Percentiles rank a stretch among this genome's conserved stretches.
Conservation (phyloP, 1,140 invertebrate species). For the Mesaphorura yosii region DNA sequence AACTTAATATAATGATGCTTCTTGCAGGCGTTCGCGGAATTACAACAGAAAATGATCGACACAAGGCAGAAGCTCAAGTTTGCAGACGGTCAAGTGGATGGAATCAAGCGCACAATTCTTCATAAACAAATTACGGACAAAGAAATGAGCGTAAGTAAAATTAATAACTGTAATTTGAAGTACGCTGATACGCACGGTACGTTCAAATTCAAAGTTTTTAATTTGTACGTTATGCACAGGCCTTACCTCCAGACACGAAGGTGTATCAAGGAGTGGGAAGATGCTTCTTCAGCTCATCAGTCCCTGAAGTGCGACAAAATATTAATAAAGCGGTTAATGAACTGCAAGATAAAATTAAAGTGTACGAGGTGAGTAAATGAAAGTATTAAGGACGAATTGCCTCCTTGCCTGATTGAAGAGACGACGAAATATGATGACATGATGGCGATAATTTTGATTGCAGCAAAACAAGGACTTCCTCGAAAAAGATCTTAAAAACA, state of each 20-base stretch:
- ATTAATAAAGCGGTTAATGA: constrained; percentile 48
- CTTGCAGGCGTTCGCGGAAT: constrained; percentile 61
- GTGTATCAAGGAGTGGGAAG: constrained; percentile 69
- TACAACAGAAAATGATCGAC: constrained; percentile 70
- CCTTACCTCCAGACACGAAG: constrained; percentile 48
- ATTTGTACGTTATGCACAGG: constrained; percentile 27
- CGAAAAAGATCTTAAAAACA: constrained; percentile 65
- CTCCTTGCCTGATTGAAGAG: neutral
- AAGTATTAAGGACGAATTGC: neutral
- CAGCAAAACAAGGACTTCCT: constrained; percentile 60
- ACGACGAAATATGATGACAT: constrained; percentile 19
- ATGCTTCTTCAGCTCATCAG: constrained; percentile 66
- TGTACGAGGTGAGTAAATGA: constrained; percentile 46
- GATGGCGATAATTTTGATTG: too few species aligned
- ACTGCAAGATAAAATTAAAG: constrained; percentile 58
- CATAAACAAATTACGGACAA: constrained; percentile 57
- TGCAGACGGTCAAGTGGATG: constrained; percentile 64
- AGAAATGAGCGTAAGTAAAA: constrained; percentile 42
- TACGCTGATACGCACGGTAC: too few species aligned
- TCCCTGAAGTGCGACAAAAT: constrained; percentile 50
- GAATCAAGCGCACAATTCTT: constrained; percentile 52
- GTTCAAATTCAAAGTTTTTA: neutral
- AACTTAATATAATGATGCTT: too few species aligned
- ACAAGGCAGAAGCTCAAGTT: constrained; percentile 66
- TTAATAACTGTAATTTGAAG: too few species aligned